Conservation (phyloP, 2,113 vertebrate genomes). For the Grantiella picta region DNA sequence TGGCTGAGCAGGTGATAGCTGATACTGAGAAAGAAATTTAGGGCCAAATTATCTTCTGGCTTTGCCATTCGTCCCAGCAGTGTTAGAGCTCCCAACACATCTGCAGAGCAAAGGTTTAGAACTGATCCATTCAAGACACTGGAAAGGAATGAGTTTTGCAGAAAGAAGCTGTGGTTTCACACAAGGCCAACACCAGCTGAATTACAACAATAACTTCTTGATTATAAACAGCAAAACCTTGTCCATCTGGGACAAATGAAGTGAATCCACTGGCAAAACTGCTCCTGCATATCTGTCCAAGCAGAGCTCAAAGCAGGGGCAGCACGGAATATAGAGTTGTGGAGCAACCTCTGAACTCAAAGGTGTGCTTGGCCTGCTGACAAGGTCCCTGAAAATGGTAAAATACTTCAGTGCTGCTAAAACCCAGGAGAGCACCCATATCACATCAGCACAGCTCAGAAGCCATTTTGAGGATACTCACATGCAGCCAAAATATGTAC, state of each 20-base stretch:
- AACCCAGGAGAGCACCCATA: not conserved
- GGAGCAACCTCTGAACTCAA: not conserved
- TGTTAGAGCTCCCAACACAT: not conserved
- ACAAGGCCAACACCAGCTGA: not conserved
- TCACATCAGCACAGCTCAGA: not conserved
- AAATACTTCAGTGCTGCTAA: not conserved
- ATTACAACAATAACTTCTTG: not conserved
- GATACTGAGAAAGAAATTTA: not conserved
- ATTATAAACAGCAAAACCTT: not conserved
- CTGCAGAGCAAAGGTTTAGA: not conserved
- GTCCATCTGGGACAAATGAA: not conserved
- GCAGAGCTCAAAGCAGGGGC: not conserved
- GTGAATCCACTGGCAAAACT: not conserved
- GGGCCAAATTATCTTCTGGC: not conserved
- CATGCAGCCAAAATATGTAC: not conserved
- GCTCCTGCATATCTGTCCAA: not conserved
- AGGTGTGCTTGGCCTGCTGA: not conserved
- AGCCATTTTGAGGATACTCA: not conserved
- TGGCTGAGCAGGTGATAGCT: accelerated
- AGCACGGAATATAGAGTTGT: not conserved
- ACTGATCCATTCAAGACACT: not conserved
- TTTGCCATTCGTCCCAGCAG: accelerated
- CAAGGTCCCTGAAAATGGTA: not conserved
- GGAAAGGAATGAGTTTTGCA: not conserved
- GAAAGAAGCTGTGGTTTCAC: not conserved